phyloP scores from a whole-genome alignment of 1,140 invertebrate species.

The Philopotamus ludificatus region DNA sequence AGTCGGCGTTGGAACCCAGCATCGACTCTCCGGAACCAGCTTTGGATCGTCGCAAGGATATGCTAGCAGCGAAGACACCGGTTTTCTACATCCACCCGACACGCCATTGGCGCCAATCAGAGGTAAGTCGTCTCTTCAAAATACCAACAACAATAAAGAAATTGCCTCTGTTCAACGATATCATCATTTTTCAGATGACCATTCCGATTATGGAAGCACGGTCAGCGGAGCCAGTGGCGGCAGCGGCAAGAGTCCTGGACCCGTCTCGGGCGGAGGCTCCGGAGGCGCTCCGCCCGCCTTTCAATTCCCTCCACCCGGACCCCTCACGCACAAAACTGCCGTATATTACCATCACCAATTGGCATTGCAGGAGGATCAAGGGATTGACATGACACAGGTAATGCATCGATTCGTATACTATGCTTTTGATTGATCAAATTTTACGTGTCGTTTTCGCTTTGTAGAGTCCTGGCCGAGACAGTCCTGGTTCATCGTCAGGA shows the following conservation, averaged over 20 bases:
- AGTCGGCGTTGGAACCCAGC: constrained; percentile 51
- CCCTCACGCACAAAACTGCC: constrained; percentile 67
- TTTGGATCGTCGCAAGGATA: constrained; percentile 72
- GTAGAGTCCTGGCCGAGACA: constrained; percentile 84
- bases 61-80: constrained; percentile 70
- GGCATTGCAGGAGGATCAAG: constrained; percentile 70
- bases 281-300: constrained; percentile 60
- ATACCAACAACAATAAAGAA: neutral
- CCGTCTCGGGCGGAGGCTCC: constrained; percentile 46
- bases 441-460: constrained; percentile 1
- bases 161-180: neutral
- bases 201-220: constrained; percentile 63
- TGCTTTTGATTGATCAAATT: neutral
- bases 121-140: too few relatives aligned
- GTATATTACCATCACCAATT: constrained; percentile 74
- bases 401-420: neutral
- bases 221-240: constrained; percentile 55
- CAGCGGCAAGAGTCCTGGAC: constrained; percentile 45
- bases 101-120: constrained; percentile 52
- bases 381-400: constrained; percentile 72
- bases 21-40: constrained; percentile 71
- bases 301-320: constrained; percentile 59
- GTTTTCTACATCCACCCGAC: constrained; percentile 57
- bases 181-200: constrained; percentile 54
- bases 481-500: constrained; percentile 83